Percentiles rank a stretch among this genome's conserved stretches.
Evolutionary conservation across 2,888 invertebrate genomes (phyloP).

Genomic region (Lamproptera curius): DNA sequence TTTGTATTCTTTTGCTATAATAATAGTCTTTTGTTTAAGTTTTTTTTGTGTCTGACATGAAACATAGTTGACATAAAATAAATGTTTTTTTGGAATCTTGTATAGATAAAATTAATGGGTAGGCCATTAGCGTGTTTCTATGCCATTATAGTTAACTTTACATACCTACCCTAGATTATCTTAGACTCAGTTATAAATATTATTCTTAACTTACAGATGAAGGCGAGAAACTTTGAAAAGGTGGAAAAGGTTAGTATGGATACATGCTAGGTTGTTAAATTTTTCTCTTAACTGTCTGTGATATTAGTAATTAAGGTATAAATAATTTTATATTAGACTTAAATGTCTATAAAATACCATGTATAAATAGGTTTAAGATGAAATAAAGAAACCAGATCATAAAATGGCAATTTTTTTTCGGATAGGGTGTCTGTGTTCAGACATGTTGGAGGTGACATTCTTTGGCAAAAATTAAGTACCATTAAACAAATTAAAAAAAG

Average conservation of each 20-base stretch:
- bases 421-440: conserved; percentile 72
- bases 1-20: too few species aligned
- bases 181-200: conserved; percentile 1
- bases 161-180: too few species aligned
- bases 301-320: conserved; percentile 27
- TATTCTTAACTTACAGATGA: conserved; percentile 87
- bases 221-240: conserved; percentile 97
- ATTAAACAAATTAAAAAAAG: too few species aligned
- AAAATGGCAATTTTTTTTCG: conserved; percentile 58
- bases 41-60: too few species aligned
- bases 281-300: conserved; percentile 33
- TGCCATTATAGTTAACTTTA: too few species aligned
- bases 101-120: too few species aligned
- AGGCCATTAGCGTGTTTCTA: too few species aligned
- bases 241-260: conserved; percentile 95
- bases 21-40: too few species aligned
- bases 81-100: too few species aligned
- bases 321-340: conserved; percentile 18
- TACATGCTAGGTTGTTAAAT: conserved; percentile 35
- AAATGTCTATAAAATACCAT: conserved; percentile 18
- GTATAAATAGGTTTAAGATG: conserved; percentile 39
- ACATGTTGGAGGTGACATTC: conserved; percentile 71
- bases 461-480: conserved; percentile 37
- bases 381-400: conserved; percentile 52
- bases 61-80: too few species aligned